Base-by-base conservation (phyloP, 1,140 invertebrate genomes). In the Euwallacea fornicatus region DNA sequence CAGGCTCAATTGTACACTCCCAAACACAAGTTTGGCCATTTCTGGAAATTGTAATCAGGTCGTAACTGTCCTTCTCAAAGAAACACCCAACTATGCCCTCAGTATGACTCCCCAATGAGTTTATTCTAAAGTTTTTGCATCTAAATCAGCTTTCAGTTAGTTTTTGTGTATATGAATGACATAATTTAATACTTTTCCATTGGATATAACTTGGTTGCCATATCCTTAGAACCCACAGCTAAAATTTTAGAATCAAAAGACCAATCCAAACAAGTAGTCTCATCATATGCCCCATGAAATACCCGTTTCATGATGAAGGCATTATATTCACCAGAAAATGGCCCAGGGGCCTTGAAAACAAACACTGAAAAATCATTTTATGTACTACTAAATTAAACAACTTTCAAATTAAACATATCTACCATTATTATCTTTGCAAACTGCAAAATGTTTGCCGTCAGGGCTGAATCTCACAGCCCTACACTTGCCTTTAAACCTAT, bases 371-470 rank as follows among this genome's bases (percentile, higher is more conserved):
- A 77, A 50, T 50, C 2, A 50, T 11, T 11, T 10, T 50, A 11
- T 10, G 9, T 50, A 50, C 13, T 11, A 13, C 13, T 11, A 50
- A 6, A 10, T 50, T 2, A 10, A 50, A 50, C 2, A 50, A 33
- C 4, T 33, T 33, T 33, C 46, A 50, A 50, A 11, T 11, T 42
- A 44, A 68, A 74, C 56, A 69, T 2, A 72, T 66, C 82, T 85
- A 91, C 90, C 90, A 82, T 87, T 90, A 80, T 91, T 91, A 79
- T 91, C 90, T 82, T 93, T 92, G 42, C 93, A 93, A 16, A 94
- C 90, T 13, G 95, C 95, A 87, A 98, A 93, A 78, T 93, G 89
- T 84, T 90, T 92, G 53, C 96, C 95, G 89, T 98, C 91, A 0
- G 96, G 96, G 81, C 95, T 98, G 83, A 98, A 99, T 77, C 89